Evolutionary conservation across 2,113 vertebrate genomes (phyloP).

Genomic region (Cyanistes caeruleus): DNA sequence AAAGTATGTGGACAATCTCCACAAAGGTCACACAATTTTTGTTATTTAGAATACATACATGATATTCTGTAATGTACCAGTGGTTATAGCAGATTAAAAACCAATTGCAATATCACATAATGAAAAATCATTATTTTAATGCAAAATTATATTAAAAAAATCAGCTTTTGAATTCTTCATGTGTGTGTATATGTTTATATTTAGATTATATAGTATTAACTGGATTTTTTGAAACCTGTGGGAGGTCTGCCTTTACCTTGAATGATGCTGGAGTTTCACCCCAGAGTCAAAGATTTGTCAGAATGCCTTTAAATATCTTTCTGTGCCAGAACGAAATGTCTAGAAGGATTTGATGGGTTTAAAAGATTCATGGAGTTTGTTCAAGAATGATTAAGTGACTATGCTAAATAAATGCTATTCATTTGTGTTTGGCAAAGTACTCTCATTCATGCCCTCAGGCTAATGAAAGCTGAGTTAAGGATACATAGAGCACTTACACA

Average conservation of each 20-base stretch:
- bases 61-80: not conserved
- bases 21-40: not conserved
- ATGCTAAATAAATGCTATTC: constrained; percentile 31
- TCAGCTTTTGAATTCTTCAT: not conserved
- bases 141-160: not conserved
- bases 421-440: not conserved
- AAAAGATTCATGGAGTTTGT: constrained; percentile 29
- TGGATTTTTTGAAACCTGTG: not conserved
- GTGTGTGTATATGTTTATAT: not conserved
- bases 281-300: not conserved
- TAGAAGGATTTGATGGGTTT: constrained; percentile 6
- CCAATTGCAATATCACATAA: not conserved
- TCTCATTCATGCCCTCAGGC: not conserved
- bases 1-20: not conserved
- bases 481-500: not conserved
- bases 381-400: constrained; percentile 38
- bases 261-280: not conserved
- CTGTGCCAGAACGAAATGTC: constrained; percentile 2
- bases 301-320: constrained; percentile 8
- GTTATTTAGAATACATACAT: not conserved
- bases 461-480: not conserved
- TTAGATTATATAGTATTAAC: not conserved
- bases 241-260: not conserved
- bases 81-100: not conserved
- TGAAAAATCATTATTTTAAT: not conserved